Percentiles rank a stretch among this genome's conserved stretches.
Evolutionary conservation across 2,888 invertebrate genomes (phyloP).

Genomic region (Sarcophaga caerulescens): DNA sequence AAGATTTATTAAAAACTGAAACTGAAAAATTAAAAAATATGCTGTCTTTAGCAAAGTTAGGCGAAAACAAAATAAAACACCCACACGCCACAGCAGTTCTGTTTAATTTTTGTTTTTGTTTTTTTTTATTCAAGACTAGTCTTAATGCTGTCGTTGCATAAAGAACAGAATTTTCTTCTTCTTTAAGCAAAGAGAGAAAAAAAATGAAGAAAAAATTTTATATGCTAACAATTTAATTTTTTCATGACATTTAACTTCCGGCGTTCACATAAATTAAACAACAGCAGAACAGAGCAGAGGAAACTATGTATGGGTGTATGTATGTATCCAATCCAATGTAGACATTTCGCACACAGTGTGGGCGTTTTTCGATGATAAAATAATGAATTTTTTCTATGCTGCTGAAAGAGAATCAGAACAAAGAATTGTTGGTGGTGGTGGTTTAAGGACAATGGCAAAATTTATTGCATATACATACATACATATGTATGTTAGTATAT

Average conservation of each 20-base stretch:
- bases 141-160: not conserved
- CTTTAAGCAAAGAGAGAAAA: not conserved
- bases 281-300: not conserved
- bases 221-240: constrained; percentile 61
- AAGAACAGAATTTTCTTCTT: constrained; percentile 9
- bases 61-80: not conserved
- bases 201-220: constrained; percentile 22
- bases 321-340: constrained; percentile 1
- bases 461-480: no score
- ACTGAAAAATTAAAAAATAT: constrained; percentile 49
- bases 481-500: no score
- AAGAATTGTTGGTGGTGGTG: not conserved
- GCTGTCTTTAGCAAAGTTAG: constrained; percentile 29
- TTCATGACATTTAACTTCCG: constrained; percentile 66
- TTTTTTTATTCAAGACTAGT: not conserved
- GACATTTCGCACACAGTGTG: not conserved
- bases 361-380: constrained; percentile 2
- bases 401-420: not conserved
- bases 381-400: not conserved
- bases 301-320: no score
- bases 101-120: no score
- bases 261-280: constrained; percentile 62
- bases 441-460: no score
- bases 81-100: not conserved
- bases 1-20: constrained; percentile 18